Conservation (phyloP, 2,888 invertebrate genomes). For the Lasioglossum malachurum region DNA sequence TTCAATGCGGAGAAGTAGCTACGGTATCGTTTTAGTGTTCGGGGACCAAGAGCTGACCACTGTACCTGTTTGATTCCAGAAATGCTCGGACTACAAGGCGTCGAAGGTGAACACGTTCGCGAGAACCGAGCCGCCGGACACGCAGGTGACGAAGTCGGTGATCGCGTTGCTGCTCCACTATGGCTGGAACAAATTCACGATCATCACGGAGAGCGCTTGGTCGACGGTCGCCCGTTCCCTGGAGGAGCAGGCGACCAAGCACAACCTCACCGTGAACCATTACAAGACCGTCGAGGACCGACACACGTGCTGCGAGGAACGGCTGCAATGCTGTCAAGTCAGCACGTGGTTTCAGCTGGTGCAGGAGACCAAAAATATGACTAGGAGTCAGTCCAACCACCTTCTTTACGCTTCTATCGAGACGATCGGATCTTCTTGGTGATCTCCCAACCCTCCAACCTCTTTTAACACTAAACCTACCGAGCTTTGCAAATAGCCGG, state of each 20-base stretch:
- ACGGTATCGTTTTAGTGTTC: not conserved
- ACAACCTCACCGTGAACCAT: conserved; percentile 94
- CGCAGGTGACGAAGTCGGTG: conserved; percentile 97
- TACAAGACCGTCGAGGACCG: conserved; percentile 90
- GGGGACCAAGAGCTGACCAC: not conserved
- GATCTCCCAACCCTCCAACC: not conserved
- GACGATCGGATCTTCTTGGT: not conserved
- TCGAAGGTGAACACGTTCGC: conserved; percentile 96
- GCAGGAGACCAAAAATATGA: conserved; percentile 93
- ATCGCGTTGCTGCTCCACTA: conserved; percentile 96
- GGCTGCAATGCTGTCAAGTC: conserved; percentile 91
- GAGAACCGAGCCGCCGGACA: conserved; percentile 96
- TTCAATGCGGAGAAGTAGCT: not conserved
- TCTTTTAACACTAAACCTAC: too few species aligned
- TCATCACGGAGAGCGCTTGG: conserved; percentile 93
- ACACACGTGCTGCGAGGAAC: conserved; percentile 92
- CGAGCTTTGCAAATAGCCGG: too few species aligned
- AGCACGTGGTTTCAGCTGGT: conserved; percentile 94
- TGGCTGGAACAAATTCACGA: conserved; percentile 97
- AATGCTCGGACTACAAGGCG: conserved; percentile 96
- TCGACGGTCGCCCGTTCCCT: conserved; percentile 93
- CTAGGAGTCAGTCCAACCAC: conserved; percentile 89
- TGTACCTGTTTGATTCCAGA: conserved; percentile 88
- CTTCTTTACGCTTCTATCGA: conserved; percentile 21
- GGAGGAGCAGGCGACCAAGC: conserved; percentile 90